Percentiles rank a stretch among this genome's conserved stretches.
Conservation (phyloP, 2,113 vertebrate species). For the Crypturellus undulatus region DNA sequence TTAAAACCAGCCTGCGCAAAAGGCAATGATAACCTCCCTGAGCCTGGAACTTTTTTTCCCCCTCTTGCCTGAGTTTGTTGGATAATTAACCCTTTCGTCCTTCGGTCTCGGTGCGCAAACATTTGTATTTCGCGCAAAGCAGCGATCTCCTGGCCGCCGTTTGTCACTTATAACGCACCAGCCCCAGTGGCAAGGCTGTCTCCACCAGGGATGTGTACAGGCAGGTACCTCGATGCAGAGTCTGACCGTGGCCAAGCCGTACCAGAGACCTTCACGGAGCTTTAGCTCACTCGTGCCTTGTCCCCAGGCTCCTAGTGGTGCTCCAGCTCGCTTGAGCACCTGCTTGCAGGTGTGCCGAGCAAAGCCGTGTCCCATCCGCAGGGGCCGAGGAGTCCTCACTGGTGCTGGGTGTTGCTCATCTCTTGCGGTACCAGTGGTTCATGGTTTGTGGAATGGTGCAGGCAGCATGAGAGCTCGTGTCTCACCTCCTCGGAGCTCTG, state of each 20-base stretch:
- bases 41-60: slow-evolving; percentile 50
- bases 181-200: not conserved
- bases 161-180: slow-evolving; percentile 40
- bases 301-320: not conserved
- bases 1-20: slow-evolving; percentile 81
- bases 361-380: not conserved
- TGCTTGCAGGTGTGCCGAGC: not conserved
- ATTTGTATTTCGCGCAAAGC: not conserved
- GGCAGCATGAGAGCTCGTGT: not conserved
- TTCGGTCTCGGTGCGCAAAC: slow-evolving; percentile 36
- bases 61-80: slow-evolving; percentile 54
- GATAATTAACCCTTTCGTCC: slow-evolving; percentile 72
- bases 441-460: not conserved
- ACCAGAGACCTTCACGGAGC: not conserved
- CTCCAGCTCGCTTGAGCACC: not conserved
- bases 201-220: fast-evolving
- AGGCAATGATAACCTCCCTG: slow-evolving; percentile 72
- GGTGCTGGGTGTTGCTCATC: not conserved
- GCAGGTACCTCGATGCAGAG: not conserved
- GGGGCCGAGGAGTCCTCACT: not conserved
- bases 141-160: not conserved
- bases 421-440: not conserved
- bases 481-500: not conserved
- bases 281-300: not conserved
- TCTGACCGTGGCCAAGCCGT: not conserved